Base-by-base conservation (phyloP, 2,888 invertebrate species). In the Synergus japonicus region DNA sequence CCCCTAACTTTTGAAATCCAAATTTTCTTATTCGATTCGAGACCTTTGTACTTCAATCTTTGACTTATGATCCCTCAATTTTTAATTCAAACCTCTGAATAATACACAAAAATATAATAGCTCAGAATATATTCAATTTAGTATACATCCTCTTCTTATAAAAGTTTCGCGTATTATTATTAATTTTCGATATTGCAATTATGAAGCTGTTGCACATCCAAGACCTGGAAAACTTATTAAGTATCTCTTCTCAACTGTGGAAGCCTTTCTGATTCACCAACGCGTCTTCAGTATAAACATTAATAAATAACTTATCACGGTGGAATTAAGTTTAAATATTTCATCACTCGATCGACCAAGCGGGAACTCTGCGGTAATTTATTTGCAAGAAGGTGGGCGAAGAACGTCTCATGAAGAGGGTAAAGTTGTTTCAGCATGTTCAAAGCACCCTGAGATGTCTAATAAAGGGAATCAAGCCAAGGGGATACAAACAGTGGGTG, bases 291-390 rank as follows among this genome's bases (percentile, higher is more conserved):
- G 13, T n/a, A 67, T 43, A 69, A 77, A 80, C 77, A 83, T 82
- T 79, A 54, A 83, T 85, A 84, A 88, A 88, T 88, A 85, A 87
- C 83, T 87, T 83, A 87, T 82, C 81, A 60, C 82, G 80, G 84
- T 84, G 85, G 85, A 85, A 88, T 88, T 87, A 87, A 85, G 86
- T 86, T 87, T 87, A 83, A 88, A 87, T 88, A 85, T 88, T 88
- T 87, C 79, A 88, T 85, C 80, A 65, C 49, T 79, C 78, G 77
- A 76, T 29, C 22, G 22, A 29, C 85, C 84, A 86, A 87, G 78
- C 77, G 80, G 81, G 77, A 77, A n/a, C 66, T n/a, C 73, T 58
- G 15, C 0, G 37, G 46, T 80, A 83, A 81, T 79, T 86, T 86
- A 83, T 83, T 84, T 81, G 77, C 46, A 58, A 63, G 37, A 60